Conservation (phyloP, 2,888 invertebrate species). For the Orchestes rusci region DNA sequence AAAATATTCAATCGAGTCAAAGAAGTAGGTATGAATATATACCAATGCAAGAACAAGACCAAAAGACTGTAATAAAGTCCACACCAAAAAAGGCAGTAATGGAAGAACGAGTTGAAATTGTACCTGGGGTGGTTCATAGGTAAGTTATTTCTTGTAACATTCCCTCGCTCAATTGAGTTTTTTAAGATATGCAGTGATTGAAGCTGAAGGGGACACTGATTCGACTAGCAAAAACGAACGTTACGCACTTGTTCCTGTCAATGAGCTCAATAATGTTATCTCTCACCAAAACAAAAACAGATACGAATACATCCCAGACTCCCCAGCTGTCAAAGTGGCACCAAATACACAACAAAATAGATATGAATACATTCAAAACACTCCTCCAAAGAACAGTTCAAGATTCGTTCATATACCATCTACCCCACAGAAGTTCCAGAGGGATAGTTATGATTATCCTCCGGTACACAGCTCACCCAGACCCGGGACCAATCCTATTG, state of each 20-base stretch:
- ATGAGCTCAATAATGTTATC: slow-evolving; percentile 28
- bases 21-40: slow-evolving; percentile 50
- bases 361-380: slow-evolving; percentile 34
- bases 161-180: no score
- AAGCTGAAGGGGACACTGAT: slow-evolving; percentile 54
- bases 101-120: slow-evolving; percentile 47
- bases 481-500: slow-evolving; percentile 53
- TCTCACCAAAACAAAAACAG: slow-evolving; percentile 16
- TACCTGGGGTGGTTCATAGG: slow-evolving; percentile 45
- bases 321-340: slow-evolving; percentile 10
- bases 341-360: no score
- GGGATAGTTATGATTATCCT: slow-evolving; percentile 27
- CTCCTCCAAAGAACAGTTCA: slow-evolving; percentile 14
- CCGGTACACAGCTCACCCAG: slow-evolving; percentile 20
- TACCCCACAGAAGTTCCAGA: slow-evolving; percentile 10
- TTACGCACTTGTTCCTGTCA: slow-evolving; percentile 38
- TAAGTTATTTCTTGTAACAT: no score
- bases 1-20: slow-evolving; percentile 30
- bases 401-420: slow-evolving; percentile 14
- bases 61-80: slow-evolving; percentile 32
- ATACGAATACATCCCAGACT: slow-evolving; percentile 34
- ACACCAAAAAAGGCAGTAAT: slow-evolving; percentile 44
- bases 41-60: slow-evolving; percentile 39
- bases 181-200: slow-evolving; percentile 55
- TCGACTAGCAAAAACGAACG: slow-evolving; percentile 32